phyloP scores from a whole-genome alignment of 2,113 vertebrate genomes.

The Labeo rohita region DNA sequence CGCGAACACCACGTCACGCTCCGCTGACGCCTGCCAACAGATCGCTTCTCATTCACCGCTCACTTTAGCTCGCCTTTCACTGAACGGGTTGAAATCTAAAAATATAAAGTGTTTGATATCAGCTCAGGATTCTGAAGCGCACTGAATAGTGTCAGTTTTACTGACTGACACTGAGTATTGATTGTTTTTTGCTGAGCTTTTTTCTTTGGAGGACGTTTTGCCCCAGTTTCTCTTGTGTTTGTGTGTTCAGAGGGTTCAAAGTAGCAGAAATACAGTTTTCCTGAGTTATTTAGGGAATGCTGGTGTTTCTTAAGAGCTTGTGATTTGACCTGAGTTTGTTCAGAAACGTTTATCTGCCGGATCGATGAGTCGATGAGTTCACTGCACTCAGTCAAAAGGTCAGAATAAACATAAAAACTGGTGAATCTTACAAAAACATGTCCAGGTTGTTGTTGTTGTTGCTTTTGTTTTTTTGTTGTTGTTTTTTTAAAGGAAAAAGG shows the following conservation, averaged over 20 bases:
- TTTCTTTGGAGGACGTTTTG: not conserved
- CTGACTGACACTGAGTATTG: not conserved
- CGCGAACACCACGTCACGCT: not conserved
- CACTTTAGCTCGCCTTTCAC: not conserved
- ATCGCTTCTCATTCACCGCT: not conserved
- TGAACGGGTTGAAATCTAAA: not conserved
- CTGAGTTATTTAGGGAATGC: not conserved
- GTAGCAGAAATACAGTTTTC: not conserved
- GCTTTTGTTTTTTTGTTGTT: too few relatives aligned
- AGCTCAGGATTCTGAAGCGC: not conserved
- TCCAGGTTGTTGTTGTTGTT: not conserved
- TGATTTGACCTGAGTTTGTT: not conserved
- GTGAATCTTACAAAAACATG: not conserved
- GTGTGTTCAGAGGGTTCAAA: not conserved
- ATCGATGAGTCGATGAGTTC: not conserved
- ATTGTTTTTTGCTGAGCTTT: not conserved
- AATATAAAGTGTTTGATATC: not conserved
- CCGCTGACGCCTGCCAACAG: not conserved
- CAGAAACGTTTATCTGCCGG: not conserved
- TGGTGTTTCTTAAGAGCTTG: not conserved
- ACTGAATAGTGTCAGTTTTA: not conserved
- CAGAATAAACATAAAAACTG: not conserved
- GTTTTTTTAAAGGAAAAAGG: too few relatives aligned
- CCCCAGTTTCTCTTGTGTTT: not conserved
- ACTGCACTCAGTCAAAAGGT: not conserved